Base-by-base conservation (phyloP, 2,797 vertebrate genomes). In the Poecile montanus region DNA sequence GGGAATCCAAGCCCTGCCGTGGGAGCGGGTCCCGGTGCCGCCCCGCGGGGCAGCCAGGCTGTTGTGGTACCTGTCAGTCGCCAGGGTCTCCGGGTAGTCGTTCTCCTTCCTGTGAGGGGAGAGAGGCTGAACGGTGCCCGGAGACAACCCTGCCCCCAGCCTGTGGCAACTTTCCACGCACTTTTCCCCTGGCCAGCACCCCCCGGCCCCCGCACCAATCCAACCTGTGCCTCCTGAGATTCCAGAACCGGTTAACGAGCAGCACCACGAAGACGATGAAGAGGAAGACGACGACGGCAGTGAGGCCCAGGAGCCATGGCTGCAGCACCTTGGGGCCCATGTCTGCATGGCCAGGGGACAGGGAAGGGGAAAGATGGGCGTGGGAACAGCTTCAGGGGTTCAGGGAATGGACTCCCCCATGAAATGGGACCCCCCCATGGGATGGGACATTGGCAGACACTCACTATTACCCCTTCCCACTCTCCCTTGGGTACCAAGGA, bases 301-400 rank as follows among this genome's bases (percentile, higher is more conserved):
- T 97, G 80, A 99, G 97, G 61, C 98, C 98, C 17, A 98, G 11
- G 70, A 99, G 91, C 98, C 98, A 99, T 2, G 98, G 98, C 95
- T 98, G 97, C 67, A 98, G 84, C 19, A n/a, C 73, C 22, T 53
- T 92, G 19, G 95, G n/a, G 21, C 72, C n/a, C 1, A 66, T 22
- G 66, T 0, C 94, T 95, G 81, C 47, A 7, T 1, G 14, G 36
- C 44, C 25, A 22, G 26, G 42, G 56, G 36, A 27, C 6, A 5
- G 48, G 19, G 4, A 34, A 8, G 5, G 51, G 42, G 57, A 58
- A 23, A 50, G 10, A 25, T n/a, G 53, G 29, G 27, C 32, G 20
- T 27, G 12, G 45, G 27, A 32, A n/a, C 6, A 10, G 20, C 29
- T 25, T 57, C 50, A 45, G 34, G 32, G 38, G 6, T 44, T 15